Evolutionary conservation across 1,140 invertebrate species (phyloP), one percentile per base, ranked within the genome.

Genomic region (Ptiloglossa arizonensis): DNA sequence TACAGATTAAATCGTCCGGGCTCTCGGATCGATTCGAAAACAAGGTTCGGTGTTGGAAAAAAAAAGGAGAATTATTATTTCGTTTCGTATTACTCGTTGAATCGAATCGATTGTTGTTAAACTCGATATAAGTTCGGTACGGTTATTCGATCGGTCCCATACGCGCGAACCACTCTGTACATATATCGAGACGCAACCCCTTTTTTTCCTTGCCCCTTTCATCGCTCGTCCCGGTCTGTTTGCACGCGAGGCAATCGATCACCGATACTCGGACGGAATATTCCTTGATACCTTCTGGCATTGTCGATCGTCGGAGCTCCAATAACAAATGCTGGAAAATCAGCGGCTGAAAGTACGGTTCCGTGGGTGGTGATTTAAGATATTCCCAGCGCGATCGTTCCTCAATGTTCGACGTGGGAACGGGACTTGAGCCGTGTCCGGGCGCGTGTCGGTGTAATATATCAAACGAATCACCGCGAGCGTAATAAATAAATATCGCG

Each of bases 161-260:
- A 62, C 46, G 19, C 56, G 11, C 35, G 32, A 11, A 15, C 27
- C 46, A 35, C 29, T 13, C 19, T 15, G 19, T 44, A 17, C 69
- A 59, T 41, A 48, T 32, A 63, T 38, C 59, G 15, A 29, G 57
- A 22, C 57, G 27, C 15, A 19, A n/a, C 29, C 24, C 24, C 29
- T 44, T 24, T n/a, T 6, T 17, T 35, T 22, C 11, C 19, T 6
- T 4, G 15, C 27, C n/a, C 5, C 19, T n/a, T 3, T n/a, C 22
- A 38, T 75, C 29, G 13, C 41, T 41, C 8, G 41, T 13, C 27
- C 13, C 38, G 19, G 46, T 69, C 17, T 69, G 64, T 69, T 76
- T 76, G 64, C 73, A 69, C 46, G 54, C 72, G 17, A 59, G 38
- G 73, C 38, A 59, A 76, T 76, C 73, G 73, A 76, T 76, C 73